Conservation (phyloP, 1,140 invertebrate species). For the Dendrolimus punctatus region DNA sequence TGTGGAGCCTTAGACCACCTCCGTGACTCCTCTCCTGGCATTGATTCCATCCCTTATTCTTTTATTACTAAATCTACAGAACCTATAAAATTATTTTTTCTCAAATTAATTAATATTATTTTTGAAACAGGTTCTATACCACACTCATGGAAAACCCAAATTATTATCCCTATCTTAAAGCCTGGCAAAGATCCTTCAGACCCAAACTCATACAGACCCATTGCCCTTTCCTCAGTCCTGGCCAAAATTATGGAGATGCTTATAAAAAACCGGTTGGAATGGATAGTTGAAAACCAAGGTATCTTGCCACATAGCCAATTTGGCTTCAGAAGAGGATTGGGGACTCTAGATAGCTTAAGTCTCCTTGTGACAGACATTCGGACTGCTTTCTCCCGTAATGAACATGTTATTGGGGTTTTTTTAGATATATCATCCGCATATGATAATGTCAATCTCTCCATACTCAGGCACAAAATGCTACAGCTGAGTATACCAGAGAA, state of each 20-base stretch:
- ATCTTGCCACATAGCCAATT: constrained; percentile 6
- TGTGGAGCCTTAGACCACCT: constrained; percentile 7
- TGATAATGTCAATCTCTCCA: constrained; percentile 10
- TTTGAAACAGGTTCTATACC: too few species aligned
- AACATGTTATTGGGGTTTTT: neutral
- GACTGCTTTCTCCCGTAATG: too few species aligned
- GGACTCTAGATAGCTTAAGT: neutral
- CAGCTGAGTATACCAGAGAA: constrained; percentile 9
- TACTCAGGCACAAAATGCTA: constrained; percentile 11
- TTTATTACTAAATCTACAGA: constrained; percentile 10
- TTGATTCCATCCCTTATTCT: constrained; percentile 15
- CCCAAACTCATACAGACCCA: too few species aligned
- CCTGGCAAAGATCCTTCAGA: too few species aligned
- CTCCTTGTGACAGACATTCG: too few species aligned
- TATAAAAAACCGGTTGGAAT: constrained; percentile 14
- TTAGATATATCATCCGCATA: constrained; percentile 14
- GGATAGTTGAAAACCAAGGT: constrained; percentile 12
- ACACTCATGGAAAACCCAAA: too few species aligned
- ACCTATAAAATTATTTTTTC: constrained; percentile 4
- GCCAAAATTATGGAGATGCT: neutral
- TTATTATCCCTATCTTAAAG: too few species aligned
- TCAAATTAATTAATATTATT: neutral
- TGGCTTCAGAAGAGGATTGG: constrained; percentile 1
- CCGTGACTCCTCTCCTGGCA: constrained; percentile 12
- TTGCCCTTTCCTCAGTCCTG: too few species aligned